Evolutionary conservation across 2,113 vertebrate species (phyloP), one percentile per base, ranked within the genome.

Genomic region (Illadopsis cleaveri): DNA sequence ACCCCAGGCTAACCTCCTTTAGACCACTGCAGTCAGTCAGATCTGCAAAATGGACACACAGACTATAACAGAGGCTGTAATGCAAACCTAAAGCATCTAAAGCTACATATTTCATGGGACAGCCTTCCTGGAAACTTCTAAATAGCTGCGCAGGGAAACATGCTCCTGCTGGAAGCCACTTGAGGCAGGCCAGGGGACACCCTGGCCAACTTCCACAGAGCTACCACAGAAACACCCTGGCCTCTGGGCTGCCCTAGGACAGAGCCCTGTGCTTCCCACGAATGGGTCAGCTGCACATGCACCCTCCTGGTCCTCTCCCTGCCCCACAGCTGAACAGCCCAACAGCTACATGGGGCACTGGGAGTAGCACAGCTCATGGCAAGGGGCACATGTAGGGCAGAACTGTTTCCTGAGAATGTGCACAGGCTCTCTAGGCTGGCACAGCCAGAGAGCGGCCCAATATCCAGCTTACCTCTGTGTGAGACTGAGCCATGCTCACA

Each of bases 51-150:
- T 9, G 11, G 38, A 79, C 3, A 78, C 11, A 53, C 47, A 53
- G 42, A 42, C 6, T 30, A 0, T 9, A 30, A 48, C 2, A 38
- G 9, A 31, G 42, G 6, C 9, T 1, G 1, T 18, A 51, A 2
- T 17, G 31, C 12, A 65, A 53, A 30, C 15, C 15, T 35, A 19
- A 30, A 30, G 19, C 14, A 30, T 14, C 31, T 27, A 4, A 42
- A 33, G 14, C 30, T 45, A 8, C 22, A 24, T 24, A 31, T 44
- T 65, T 45, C 22, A n/a, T 19, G 44, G 16, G 11, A 66, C 22
- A 47, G 4, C 16, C 24, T 73, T 51, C 30, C 35, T 61, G 27
- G 21, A 73, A 60, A 65, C 27, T 14, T 42, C 22, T 42, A 13
- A 54, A n/a, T 1, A 56, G 18, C 53, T 37, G 6, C 51, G 27